Conservation (phyloP, 2,888 invertebrate species). For the Amblyjoppa fuscipennis region DNA sequence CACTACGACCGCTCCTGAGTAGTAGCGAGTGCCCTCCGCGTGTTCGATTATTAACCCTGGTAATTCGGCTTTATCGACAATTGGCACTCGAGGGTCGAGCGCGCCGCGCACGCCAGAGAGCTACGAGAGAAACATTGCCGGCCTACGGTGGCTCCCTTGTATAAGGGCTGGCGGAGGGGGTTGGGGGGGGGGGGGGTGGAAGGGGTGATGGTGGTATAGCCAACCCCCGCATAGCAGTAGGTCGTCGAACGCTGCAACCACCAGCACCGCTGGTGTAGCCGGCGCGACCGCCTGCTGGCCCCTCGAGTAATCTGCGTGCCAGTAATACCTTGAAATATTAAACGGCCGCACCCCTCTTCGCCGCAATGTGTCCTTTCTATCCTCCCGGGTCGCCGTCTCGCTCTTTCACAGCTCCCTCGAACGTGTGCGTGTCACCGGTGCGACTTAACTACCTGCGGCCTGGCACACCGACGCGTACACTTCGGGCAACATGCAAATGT, state of each 20-base stretch:
- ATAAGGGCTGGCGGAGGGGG: background rate
- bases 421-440: conserved; percentile 32
- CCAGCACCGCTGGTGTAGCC: conserved; percentile 17
- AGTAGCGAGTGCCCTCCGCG: conserved; percentile 52
- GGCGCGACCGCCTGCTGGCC: conserved; percentile 63
- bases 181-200: too few species aligned
- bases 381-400: conserved; percentile 1
- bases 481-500: background rate
- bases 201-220: conserved; percentile 29
- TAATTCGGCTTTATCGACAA: conserved; percentile 81
- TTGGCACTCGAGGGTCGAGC: conserved; percentile 73
- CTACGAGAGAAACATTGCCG: conserved; percentile 34
- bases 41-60: conserved; percentile 79
- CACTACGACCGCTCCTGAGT: conserved; percentile 44
- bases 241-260: conserved; percentile 40
- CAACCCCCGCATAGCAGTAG: conserved; percentile 39
- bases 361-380: background rate
- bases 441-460: conserved; percentile 56
- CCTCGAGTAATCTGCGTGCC: conserved; percentile 77
- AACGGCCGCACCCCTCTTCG: conserved; percentile 58
- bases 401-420: conserved; percentile 33
- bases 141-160: conserved; percentile 30
- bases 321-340: conserved; percentile 80
- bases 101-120: conserved; percentile 32
- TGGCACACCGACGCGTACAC: conserved; percentile 17